These are phyloP conservation scores for Sinelater perroti DNA, from an alignment of 2,888 invertebrate genomes.

Conservation along the genomic window DNA sequence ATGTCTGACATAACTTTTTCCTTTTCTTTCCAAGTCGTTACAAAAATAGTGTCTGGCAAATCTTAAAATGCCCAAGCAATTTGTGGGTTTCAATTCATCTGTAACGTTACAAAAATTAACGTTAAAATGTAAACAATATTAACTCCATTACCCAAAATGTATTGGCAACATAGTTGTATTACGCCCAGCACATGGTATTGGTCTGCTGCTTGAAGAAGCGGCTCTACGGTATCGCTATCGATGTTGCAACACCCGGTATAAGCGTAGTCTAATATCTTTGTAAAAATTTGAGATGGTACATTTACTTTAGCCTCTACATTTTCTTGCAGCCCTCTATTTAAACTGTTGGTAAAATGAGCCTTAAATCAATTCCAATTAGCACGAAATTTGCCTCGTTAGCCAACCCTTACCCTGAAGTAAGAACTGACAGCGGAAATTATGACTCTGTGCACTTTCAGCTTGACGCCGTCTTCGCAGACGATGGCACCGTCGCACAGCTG, in stretches of 20 bases:
- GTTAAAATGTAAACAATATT: conserved; percentile 1
- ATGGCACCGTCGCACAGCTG: conserved; percentile 78
- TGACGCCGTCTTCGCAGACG: conserved; percentile 68
- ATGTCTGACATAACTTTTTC: conserved; percentile 57
- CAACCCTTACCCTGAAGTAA: conserved; percentile 69
- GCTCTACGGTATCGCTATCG: conserved; percentile 73
- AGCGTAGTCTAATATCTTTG: conserved; percentile 75
- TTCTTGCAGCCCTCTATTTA: conserved; percentile 69
- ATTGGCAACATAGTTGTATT: conserved; percentile 74
- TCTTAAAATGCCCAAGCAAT: conserved; percentile 76
- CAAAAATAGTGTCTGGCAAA: conserved; percentile 78
- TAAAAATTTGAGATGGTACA: conserved; percentile 69
- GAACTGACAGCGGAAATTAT: conserved; percentile 78
- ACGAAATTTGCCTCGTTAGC: no score
- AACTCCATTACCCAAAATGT: conserved; percentile 64
- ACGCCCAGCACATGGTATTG: conserved; percentile 78
- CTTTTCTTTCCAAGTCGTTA: conserved; percentile 70
- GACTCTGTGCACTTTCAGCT: conserved; percentile 73
- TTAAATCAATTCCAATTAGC: conserved; percentile 42
- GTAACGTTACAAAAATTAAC: conserved; percentile 14
- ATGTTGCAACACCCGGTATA: conserved; percentile 76
- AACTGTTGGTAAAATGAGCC: conserved; percentile 74
- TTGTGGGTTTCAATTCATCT: conserved; percentile 70
- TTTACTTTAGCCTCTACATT: conserved; percentile 69
- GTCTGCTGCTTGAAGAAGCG: conserved; percentile 75